Evolutionary conservation across 2,797 vertebrate species (phyloP).

Genomic region (Chaetodon trifasciatus): DNA sequence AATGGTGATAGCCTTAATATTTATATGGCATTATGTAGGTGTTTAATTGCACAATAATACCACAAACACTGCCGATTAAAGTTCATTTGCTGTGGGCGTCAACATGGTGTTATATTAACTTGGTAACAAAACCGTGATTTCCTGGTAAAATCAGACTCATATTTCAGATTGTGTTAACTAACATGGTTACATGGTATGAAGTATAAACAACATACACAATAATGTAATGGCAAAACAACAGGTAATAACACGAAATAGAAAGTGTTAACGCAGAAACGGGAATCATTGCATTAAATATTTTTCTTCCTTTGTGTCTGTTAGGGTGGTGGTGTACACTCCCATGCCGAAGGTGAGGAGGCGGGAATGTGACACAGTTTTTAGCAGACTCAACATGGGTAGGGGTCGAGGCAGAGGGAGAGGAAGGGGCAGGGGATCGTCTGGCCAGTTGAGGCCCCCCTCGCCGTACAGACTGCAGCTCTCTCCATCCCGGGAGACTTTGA

Average conservation of each 20-base stretch:
- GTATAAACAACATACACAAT: not conserved
- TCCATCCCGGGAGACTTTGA: slow-evolving; percentile 92
- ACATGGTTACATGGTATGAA: not conserved
- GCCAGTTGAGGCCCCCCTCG: slow-evolving; percentile 90
- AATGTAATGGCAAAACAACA: not conserved
- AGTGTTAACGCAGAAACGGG: not conserved
- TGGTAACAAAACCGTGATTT: not conserved
- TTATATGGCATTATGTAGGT: not conserved
- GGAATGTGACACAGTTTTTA: slow-evolving; percentile 85
- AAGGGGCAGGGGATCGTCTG: slow-evolving; percentile 82
- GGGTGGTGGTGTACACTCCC: slow-evolving; percentile 71
- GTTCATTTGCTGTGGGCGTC: not conserved
- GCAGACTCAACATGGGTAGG: slow-evolving; percentile 81
- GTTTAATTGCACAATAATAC: not conserved
- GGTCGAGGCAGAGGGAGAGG: slow-evolving; percentile 86
- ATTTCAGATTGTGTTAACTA: not conserved
- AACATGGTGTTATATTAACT: not conserved
- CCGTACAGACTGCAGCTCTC: slow-evolving; percentile 95
- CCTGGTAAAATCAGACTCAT: not conserved
- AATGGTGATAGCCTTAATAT: not conserved
- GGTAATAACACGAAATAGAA: not conserved
- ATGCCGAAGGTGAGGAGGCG: slow-evolving; percentile 92
- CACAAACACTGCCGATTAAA: not conserved
- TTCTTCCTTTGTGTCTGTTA: slow-evolving; percentile 39
- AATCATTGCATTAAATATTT: not conserved